Evolutionary conservation across 2,888 invertebrate species (phyloP), one percentile per base, ranked within the genome.

Genomic region (Notodonta ziczac): DNA sequence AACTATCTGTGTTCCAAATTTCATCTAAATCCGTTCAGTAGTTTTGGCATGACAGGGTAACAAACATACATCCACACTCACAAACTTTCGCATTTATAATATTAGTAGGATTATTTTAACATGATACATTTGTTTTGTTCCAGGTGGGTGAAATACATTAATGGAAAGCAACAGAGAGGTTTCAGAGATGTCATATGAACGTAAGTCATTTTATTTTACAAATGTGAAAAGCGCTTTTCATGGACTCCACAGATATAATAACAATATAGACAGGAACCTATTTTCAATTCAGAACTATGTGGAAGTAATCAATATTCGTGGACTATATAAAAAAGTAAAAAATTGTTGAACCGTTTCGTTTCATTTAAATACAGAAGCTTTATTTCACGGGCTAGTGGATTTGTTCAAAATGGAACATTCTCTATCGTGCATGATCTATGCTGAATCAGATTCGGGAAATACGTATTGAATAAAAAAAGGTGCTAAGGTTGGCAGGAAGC

Each of bases 291-390:
- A 63, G 55, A 64, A 63, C 62, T 62, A n/a, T n/a, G n/a, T n/a
- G n/a, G n/a, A n/a, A 60, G 70, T 76, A 57, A 81, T 83, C 82
- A 83, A 84, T 84, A 82, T 82, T 82, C 66, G 74, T 70, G 63
- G 57, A 24, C 24, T 61, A 73, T 72, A 81, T 78, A 84, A 83
- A 82, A 75, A 56, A n/a, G 5, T 24, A 13, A 69, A 80, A 84
- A 85, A 79, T 72, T 69, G 73, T 65, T 76, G 71, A 69, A 81
- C 65, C 78, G 82, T 76, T 77, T 78, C 82, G 81, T 82, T 86
- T 84, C 83, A 87, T 88, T 88, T 85, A 85, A 86, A 89, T 82
- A 86, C 83, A 76, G 81, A 70, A 74, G 77, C 72, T 85, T 83
- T 84, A 88, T 88, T 88, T 87, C 85, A 87, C 80, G 86, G 80